Base-by-base conservation (phyloP, 1,140 invertebrate genomes). In the Diorhabda elongata region DNA sequence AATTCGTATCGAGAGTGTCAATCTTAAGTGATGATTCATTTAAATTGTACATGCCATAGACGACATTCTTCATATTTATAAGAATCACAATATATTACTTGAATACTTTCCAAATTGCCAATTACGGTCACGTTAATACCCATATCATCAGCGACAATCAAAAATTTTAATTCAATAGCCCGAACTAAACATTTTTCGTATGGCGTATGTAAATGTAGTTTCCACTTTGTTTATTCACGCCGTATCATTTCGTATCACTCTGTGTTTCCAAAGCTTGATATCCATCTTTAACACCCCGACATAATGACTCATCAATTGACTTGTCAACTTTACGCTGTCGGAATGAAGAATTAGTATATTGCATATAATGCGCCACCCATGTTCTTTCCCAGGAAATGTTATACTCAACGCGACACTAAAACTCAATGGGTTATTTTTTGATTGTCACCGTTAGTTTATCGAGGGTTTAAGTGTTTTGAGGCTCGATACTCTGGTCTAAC, bases 291-390 rank as follows among this genome's bases (percentile, higher is more conserved):
- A 65, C 64, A 65, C 64, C 64, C 64, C 64, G 64, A 65, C 64
- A 45, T 65, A 65, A 65, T 65, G 64, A 65, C 56, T 65, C 64
- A 65, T 65, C 64, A 65, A 65, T 65, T 65, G 64, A 65, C 64
- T 65, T 56, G 64, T 65, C 64, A 65, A 65, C 64, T 65, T 8
- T 65, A 65, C 64, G 64, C 47, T 7, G 52, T 44, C 52, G 42
- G 64, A 65, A 65, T 65, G 42, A 57, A 57, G 52, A 57, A 65
- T 65, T 65, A 65, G 47, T 11, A n/a, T 11, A n/a, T 7, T 44
- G 42, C 42, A 44, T 44, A 44, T 44, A 62, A 8, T 42, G n/a
- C 42, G 42, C 61, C 61, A 62, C 61, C 61, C 61, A 62, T 62
- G 44, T 62, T 7, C 44, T 44, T 62, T 62, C 61, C 61, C 61